Conservation (phyloP, 2,113 vertebrate genomes). For the Anguilla japonica region DNA sequence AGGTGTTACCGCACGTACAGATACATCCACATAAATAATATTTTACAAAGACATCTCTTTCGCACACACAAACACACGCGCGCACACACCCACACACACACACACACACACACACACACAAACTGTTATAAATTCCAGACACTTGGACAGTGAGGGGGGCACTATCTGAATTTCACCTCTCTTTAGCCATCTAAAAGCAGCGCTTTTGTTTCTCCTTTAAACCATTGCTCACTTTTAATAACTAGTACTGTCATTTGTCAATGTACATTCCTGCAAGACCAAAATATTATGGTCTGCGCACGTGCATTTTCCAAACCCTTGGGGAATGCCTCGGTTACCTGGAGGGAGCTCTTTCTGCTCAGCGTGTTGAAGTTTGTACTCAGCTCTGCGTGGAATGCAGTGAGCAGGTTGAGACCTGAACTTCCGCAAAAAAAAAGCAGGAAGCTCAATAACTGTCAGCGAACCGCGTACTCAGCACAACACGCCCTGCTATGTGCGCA, state of each 20-base stretch:
- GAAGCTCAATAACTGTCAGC: conserved; percentile 55
- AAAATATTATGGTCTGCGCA: not conserved
- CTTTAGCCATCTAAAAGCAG: not conserved
- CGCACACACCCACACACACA: no score
- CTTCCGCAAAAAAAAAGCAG: conserved; percentile 70
- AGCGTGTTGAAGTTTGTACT: not conserved
- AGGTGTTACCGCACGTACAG: not conserved
- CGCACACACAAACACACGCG: not conserved
- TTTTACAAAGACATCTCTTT: conserved; percentile 46
- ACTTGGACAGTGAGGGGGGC: not conserved
- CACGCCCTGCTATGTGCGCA: conserved; percentile 40
- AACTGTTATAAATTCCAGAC: not conserved
- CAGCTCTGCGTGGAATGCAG: conserved; percentile 57
- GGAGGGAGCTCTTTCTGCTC: not conserved
- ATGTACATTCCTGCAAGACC: not conserved
- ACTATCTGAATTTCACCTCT: not conserved
- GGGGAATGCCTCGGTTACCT: not conserved
- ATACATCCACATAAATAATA: conserved; percentile 16
- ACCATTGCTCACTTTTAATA: not conserved
- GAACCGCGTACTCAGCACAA: conserved; percentile 41
- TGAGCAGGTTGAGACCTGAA: conserved; percentile 69
- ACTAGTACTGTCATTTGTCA: not conserved
- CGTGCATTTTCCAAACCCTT: no score
- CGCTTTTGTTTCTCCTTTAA: not conserved
- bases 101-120: no score